phyloP scores from a whole-genome alignment of 2,888 invertebrate species.

The Nymphalis c-album region DNA sequence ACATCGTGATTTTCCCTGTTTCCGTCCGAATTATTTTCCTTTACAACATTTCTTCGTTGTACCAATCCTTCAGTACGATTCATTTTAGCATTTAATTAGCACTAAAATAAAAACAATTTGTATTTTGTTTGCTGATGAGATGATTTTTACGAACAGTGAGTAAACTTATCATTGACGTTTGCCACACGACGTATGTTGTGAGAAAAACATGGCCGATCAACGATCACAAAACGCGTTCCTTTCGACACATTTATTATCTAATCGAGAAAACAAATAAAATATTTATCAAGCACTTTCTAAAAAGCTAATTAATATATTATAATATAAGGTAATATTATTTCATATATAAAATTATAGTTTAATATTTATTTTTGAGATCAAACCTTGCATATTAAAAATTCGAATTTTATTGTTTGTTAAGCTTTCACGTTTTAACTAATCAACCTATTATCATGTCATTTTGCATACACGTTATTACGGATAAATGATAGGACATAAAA shows the following conservation, averaged over 20 bases:
- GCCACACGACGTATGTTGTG: conserved; percentile 69
- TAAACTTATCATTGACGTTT: conserved; percentile 75
- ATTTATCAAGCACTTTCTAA: no score
- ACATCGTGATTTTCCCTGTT: conserved; percentile 77
- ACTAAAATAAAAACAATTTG: conserved; percentile 47
- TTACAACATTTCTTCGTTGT: conserved; percentile 90
- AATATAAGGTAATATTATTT: no score
- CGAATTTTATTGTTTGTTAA: no score
- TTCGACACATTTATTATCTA: conserved; percentile 30
- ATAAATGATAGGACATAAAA: no score
- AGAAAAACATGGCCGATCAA: conserved; percentile 52
- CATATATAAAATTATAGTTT: no score
- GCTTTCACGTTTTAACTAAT: no score
- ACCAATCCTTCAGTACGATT: conserved; percentile 95
- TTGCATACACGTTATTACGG: no score
- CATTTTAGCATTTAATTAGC: conserved; percentile 80
- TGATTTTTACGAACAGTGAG: conserved; percentile 52
- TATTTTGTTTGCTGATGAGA: conserved; percentile 40
- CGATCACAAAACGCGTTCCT: conserved; percentile 44
- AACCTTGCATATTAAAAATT: no score
- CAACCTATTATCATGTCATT: no score
- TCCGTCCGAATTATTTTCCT: conserved; percentile 83
- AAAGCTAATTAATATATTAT: no score
- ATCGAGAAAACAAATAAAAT: no score
- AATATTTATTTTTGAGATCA: no score